These are phyloP conservation scores for Aegithalos caudatus DNA, from an alignment of 2,113 vertebrate species.

Conservation along the genomic window DNA sequence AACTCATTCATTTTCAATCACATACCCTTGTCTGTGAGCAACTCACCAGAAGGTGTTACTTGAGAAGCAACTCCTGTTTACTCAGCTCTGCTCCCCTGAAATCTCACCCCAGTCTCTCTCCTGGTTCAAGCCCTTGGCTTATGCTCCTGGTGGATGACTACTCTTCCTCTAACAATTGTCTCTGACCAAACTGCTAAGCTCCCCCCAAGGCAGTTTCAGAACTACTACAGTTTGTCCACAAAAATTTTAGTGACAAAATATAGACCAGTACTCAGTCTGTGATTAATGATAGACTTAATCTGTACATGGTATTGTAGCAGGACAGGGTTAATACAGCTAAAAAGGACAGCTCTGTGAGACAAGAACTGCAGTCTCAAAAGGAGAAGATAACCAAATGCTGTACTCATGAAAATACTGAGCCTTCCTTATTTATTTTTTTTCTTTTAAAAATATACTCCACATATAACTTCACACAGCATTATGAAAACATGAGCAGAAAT, in stretches of 20 bases:
- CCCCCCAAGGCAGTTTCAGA: not conserved
- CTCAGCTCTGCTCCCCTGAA: not conserved
- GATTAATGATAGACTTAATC: not conserved
- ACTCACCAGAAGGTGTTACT: not conserved
- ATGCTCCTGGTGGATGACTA: not conserved
- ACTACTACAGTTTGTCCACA: not conserved
- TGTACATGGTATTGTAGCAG: not conserved
- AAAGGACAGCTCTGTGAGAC: not conserved
- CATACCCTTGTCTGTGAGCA: not conserved
- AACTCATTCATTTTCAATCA: constrained; percentile 43
- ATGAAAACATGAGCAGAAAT: not conserved
- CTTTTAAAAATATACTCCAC: not conserved
- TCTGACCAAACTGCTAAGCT: not conserved
- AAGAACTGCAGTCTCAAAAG: not conserved
- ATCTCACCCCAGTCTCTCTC: not conserved
- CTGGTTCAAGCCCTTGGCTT: not conserved
- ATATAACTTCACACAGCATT: not conserved
- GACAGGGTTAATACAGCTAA: not conserved
- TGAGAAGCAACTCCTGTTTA: not conserved
- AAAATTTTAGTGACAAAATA: not conserved
- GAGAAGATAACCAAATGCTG: not conserved
- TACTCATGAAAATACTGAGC: not conserved
- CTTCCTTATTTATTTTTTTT: not conserved
- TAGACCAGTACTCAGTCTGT: not conserved
- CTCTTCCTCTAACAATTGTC: fast-evolving